These are phyloP conservation scores for Ceyx erithaca DNA, from an alignment of 2,797 vertebrate genomes.

Conservation along the genomic window DNA sequence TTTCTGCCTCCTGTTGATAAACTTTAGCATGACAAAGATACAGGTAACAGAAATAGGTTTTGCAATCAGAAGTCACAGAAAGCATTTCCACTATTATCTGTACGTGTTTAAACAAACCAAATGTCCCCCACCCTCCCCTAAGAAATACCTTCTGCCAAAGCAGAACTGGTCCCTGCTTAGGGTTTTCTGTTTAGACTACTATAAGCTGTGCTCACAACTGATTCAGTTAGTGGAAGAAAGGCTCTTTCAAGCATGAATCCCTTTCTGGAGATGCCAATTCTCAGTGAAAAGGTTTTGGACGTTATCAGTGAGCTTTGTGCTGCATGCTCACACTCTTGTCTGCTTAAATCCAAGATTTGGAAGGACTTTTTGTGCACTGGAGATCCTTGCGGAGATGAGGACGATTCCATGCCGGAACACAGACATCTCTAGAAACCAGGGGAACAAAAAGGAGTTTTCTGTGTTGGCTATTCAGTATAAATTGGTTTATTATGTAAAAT, in stretches of 20 bases:
- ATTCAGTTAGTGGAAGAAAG: background rate
- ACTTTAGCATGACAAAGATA: background rate
- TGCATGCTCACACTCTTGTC: background rate
- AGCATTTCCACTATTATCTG: background rate
- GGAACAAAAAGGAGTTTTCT: background rate
- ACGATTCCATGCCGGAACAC: background rate
- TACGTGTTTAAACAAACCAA: background rate
- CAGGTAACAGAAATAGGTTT: background rate
- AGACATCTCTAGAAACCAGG: background rate
- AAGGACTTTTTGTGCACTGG: background rate
- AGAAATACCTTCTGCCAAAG: background rate
- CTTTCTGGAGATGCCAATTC: background rate
- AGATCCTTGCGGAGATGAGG: background rate
- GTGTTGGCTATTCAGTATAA: background rate
- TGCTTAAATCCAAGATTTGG: background rate
- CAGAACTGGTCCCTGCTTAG: background rate
- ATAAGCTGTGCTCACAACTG: background rate
- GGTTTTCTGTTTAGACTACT: background rate
- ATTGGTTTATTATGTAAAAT: background rate
- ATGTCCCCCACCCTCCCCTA: rapidly evolving
- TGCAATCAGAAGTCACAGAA: background rate
- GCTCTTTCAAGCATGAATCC: background rate
- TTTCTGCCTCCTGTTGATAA: background rate
- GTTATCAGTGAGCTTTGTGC: background rate
- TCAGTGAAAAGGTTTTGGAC: background rate